These are phyloP conservation scores for Pocota personata DNA, from an alignment of 2,888 invertebrate genomes.

Conservation along the genomic window DNA sequence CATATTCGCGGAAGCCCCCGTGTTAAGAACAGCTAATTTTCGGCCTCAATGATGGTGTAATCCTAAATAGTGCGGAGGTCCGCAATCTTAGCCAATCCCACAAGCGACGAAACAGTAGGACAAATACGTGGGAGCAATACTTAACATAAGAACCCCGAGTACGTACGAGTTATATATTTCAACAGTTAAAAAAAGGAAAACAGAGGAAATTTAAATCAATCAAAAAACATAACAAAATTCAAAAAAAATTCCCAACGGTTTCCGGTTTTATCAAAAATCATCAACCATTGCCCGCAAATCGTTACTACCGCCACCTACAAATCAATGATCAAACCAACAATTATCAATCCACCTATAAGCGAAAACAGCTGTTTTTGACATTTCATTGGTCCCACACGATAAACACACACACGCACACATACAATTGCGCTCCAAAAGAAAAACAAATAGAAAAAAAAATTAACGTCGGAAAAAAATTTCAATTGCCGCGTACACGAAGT, in stretches of 20 bases:
- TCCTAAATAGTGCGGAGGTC: too few species aligned
- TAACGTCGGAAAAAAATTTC: slow-evolving; percentile 1
- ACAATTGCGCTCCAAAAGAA: background rate
- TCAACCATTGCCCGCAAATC: background rate
- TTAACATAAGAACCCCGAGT: too few species aligned
- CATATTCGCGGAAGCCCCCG: too few species aligned
- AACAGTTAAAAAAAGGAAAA: too few species aligned
- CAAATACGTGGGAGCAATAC: too few species aligned
- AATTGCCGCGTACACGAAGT: slow-evolving; percentile 13
- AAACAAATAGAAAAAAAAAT: slow-evolving; percentile 45
- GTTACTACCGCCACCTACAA: background rate
- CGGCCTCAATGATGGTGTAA: too few species aligned
- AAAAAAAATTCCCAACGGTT: background rate
- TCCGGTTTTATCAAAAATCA: background rate
- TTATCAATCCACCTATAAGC: background rate
- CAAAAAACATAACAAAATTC: background rate
- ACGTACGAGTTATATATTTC: too few species aligned
- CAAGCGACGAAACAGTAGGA: too few species aligned
- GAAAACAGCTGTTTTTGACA: slow-evolving; percentile 56
- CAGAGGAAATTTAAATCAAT: too few species aligned
- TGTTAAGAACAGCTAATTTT: too few species aligned
- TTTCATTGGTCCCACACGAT: background rate
- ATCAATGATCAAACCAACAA: background rate
- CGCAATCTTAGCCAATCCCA: too few species aligned
- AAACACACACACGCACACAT: background rate